A percentile compares a stretch with the other conserved stretches of the same genome.
These are phyloP conservation scores for Eulemur coronatus DNA, from an alignment of 2,797 vertebrate genomes.

Conservation along the genomic window DNA sequence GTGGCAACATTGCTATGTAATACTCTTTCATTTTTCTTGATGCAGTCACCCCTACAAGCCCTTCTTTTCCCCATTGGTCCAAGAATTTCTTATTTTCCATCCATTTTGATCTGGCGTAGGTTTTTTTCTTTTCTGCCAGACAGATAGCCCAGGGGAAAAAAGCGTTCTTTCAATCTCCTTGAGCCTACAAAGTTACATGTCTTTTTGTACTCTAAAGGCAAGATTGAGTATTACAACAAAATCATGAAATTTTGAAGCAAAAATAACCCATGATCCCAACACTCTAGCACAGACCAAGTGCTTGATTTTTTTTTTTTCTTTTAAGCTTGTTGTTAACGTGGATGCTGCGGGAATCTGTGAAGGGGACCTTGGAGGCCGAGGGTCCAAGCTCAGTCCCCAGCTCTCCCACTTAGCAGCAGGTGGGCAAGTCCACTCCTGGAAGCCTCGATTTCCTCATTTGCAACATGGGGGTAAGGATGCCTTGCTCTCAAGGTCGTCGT, in stretches of 20 bases:
- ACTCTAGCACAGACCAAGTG: not conserved
- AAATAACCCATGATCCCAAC: not conserved
- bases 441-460: not conserved
- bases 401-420: rapidly evolving
- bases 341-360: not conserved
- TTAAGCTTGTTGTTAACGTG: not conserved
- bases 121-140: not conserved
- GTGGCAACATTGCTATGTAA: not conserved
- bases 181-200: not conserved
- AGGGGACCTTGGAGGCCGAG: not conserved
- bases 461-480: too few species aligned
- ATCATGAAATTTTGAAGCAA: not conserved
- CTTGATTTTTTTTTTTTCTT: not conserved
- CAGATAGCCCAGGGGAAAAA: not conserved
- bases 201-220: not conserved
- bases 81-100: not conserved
- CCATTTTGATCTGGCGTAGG: not conserved
- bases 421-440: not conserved
- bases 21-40: not conserved
- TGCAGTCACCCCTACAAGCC: not conserved
- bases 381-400: not conserved
- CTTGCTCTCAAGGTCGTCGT: not conserved
- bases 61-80: not conserved
- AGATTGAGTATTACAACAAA: not conserved
- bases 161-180: not conserved